Conservation (phyloP, 2,888 invertebrate species). For the Capitulum mitella region DNA sequence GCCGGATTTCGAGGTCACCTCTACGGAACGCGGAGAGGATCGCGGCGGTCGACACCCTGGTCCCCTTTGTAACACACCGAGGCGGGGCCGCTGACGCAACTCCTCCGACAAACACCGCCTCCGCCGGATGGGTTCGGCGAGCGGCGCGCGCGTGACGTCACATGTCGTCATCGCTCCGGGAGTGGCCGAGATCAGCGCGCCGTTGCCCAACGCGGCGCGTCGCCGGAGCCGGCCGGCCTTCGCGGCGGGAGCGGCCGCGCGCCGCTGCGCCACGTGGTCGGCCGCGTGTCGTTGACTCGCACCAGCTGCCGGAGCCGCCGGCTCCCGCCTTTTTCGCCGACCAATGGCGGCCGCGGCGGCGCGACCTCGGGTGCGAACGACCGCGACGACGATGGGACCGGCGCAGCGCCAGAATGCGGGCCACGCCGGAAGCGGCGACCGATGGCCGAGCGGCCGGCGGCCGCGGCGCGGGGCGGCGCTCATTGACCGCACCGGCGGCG, state of each 20-base stretch:
- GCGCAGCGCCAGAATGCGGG: conserved; percentile 5
- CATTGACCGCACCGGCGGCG: neutral
- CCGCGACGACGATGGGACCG: neutral
- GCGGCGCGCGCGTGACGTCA: neutral
- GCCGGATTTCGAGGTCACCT: no score
- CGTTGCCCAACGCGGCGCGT: neutral
- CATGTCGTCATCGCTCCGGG: neutral
- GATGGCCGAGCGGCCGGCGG: neutral
- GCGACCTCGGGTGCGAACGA: neutral
- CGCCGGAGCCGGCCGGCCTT: neutral
- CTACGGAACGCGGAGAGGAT: no score
- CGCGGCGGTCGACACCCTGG: no score
- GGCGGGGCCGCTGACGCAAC: neutral
- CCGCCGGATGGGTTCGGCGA: neutral
- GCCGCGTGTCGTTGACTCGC: conserved; percentile 24
- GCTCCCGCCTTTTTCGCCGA: neutral
- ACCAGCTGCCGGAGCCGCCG: conserved; percentile 18
- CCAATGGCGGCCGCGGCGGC: neutral
- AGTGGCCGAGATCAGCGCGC: neutral
- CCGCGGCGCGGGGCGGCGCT: neutral
- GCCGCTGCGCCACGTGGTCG: conserved; percentile 15
- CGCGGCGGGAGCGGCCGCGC: neutral
- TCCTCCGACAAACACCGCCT: neutral
- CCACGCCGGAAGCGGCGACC: no score
- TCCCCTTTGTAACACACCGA: no score